Conservation (phyloP, 2,113 vertebrate genomes). For the Ramphastos sulfuratus region DNA sequence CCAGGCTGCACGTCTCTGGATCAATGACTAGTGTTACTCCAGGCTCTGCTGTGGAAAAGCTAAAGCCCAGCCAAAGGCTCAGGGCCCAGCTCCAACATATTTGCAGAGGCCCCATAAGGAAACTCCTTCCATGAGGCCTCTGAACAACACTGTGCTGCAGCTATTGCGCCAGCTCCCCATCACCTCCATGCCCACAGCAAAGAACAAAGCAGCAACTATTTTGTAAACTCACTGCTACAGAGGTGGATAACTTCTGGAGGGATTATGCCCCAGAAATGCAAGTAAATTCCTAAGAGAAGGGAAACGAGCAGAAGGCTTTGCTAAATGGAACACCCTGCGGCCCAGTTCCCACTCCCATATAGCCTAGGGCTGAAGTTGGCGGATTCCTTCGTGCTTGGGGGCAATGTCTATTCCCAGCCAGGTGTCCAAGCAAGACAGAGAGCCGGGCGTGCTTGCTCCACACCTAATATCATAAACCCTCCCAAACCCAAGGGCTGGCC, state of each 20-base stretch:
- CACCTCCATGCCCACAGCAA: background rate
- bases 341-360: fast-evolving
- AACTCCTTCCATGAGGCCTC: constrained; percentile 57
- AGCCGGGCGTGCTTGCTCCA: background rate
- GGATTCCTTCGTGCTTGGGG: background rate
- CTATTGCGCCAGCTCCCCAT: background rate
- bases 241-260: background rate
- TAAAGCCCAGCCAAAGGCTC: constrained; percentile 64
- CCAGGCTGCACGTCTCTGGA: constrained; percentile 62
- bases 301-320: fast-evolving
- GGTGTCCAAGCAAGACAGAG: background rate
- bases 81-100: constrained; percentile 72
- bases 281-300: background rate
- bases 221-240: background rate
- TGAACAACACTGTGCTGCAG: background rate
- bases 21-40: constrained; percentile 60
- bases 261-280: background rate
- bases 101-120: constrained; percentile 74
- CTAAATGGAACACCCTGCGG: background rate
- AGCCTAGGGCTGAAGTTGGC: background rate
- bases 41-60: constrained; percentile 73
- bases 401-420: background rate
- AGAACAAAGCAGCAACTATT: background rate
- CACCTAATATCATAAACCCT: background rate
- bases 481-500: background rate